Conservation (phyloP, 2,888 invertebrate genomes). For the Drosophila birchii region DNA sequence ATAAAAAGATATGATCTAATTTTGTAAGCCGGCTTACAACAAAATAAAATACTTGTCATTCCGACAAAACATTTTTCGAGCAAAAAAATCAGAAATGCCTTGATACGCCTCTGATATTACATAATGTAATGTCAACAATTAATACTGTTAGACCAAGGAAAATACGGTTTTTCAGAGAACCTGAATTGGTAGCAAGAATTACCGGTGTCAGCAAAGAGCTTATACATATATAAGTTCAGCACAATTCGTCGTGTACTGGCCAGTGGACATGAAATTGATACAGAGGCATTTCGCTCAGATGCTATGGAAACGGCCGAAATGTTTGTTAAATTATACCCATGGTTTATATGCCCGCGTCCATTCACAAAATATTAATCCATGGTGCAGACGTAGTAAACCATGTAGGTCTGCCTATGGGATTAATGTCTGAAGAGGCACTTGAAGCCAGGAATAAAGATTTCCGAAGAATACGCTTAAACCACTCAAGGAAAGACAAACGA, state of each 20-base stretch:
- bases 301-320: background rate
- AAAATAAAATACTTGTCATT: too few species aligned
- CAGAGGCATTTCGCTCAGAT: background rate
- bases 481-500: background rate
- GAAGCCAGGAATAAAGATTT: constrained; percentile 4
- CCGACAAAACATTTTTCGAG: too few species aligned
- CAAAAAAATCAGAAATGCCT: too few species aligned
- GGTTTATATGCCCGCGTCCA: background rate
- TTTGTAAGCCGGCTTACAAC: too few species aligned
- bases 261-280: background rate
- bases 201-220: constrained; percentile 1
- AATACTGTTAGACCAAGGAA: background rate
- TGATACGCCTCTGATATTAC: background rate
- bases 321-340: background rate
- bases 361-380: constrained; percentile 1
- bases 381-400: background rate
- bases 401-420: background rate
- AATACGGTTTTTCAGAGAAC: background rate
- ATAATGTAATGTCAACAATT: background rate
- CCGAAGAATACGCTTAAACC: background rate
- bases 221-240: background rate
- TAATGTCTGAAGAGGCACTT: background rate
- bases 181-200: background rate
- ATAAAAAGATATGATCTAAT: too few species aligned
- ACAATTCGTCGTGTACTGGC: background rate